Evolutionary conservation across 2,888 invertebrate species (phyloP), one percentile per base, ranked within the genome.

Genomic region (Caenorhabditis uteleia): DNA sequence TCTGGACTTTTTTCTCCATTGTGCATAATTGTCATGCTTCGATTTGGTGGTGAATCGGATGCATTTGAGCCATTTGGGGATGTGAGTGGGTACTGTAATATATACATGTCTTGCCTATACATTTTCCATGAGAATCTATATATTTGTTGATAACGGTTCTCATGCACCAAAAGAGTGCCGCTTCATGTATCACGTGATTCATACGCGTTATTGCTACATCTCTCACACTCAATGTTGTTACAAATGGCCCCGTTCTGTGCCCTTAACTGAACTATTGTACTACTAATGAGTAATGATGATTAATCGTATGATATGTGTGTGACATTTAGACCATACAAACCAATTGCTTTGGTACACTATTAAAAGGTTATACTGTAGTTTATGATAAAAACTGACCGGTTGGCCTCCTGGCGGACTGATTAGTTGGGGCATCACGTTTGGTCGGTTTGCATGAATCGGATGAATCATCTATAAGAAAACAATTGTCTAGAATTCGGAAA

Each of bases 81-180:
- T 27, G 68, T 68, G 43, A 72, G 39, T 14, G 69, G 64, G 31
- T 72, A 72, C 69, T 71, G 64, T 48, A 71, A 61, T 44, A n/a
- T 21, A 23, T 8, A 16, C 14, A 14, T 8, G 44, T n/a, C 39
- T 26, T 18, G 39, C 51, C 43, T 40, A n/a, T 14, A 40, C 12
- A 40, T 40, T 18, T 40, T 18, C 10, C 12, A 12, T 40, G 14
- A n/a, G 20, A 40, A 10, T 44, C n/a, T n/a, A 12, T 40, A 40
- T 14, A 14, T 40, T 14, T 40, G 18, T 40, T 12, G n/a, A n/a
- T n/a, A n/a, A n/a, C n/a, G n/a, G n/a, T n/a, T n/a, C n/a, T n/a
- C n/a, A n/a, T n/a, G n/a, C 16, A 40, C 18, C 18, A 29, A 44
- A 12, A 20, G 29, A 10, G 29, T 14, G 25, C 14, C 45, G 25